Evolutionary conservation across 2,113 vertebrate species (phyloP), one percentile per base, ranked within the genome.

Genomic region (Baryphthengus martii): DNA sequence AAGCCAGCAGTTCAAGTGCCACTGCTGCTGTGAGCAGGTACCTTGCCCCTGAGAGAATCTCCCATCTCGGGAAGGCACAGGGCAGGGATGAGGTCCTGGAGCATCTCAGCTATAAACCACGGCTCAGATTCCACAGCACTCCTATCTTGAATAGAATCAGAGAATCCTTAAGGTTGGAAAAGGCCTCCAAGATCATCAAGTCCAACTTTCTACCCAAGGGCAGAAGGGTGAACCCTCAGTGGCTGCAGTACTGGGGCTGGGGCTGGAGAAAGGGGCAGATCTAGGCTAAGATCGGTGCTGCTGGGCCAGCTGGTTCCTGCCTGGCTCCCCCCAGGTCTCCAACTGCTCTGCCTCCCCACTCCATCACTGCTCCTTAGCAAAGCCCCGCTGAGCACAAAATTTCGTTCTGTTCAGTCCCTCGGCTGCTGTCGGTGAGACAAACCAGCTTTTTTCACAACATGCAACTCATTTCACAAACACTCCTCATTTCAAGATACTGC

Each of bases 41-140:
- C 14, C 2, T 8, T 26, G 42, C 3, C 20, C 37, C 61, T 1
- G 1, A 4, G 35, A 35, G 52, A 52, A 28, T 59, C 66, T 44
- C 35, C 6, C 20, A 1, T 5, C 73, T 59, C 4, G 0, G 26
- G 45, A 29, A 45, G 25, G 29, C 19, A 9, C 19, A 10, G 19
- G 13, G 31, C 50, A 72, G 44, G 53, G 40, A 21, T 0, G 6
- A 55, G 44, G 20, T 55, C 55, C 81, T 21, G 58, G 25, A 71
- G 58, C 58, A 65, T 10, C 29, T 23, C 1, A 0, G 44, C 56
- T 47, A 6, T 28, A 56, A 85, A 35, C 17, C 6, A 6, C 19
- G 35, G 52, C n/a, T 42, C 6, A 24, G 33, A 26, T 25, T 28
- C 25, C 45, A 39, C 37, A 44, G 47, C 42, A 26, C 11, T 39